phyloP scores from a whole-genome alignment of 2,113 vertebrate genomes.

The Talpa occidentalis region DNA sequence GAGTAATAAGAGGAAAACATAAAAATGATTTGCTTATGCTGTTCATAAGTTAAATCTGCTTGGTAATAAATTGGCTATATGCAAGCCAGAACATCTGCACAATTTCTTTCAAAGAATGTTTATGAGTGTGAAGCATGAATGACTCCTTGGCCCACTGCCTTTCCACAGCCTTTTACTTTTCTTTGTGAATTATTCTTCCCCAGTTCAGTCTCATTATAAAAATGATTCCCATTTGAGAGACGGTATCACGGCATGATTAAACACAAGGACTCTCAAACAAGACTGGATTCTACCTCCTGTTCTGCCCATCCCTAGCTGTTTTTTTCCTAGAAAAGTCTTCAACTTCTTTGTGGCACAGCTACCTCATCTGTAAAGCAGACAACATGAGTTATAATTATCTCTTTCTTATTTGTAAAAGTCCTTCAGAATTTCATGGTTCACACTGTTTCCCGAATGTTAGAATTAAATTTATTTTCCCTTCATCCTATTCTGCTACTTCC shows the following conservation, averaged over 20 bases:
- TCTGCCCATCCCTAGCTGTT: background rate
- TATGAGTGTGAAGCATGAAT: background rate
- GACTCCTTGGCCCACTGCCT: background rate
- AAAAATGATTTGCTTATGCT: conserved; percentile 30
- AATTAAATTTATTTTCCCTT: background rate
- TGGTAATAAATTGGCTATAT: conserved; percentile 28
- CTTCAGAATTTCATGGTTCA: background rate
- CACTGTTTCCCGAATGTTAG: background rate
- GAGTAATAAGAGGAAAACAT: conserved; percentile 24
- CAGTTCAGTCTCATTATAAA: background rate
- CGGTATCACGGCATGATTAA: background rate
- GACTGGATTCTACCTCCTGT: background rate
- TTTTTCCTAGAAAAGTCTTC: background rate
- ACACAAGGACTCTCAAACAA: background rate
- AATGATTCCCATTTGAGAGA: background rate
- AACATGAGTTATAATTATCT: background rate
- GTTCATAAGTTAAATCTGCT: conserved; percentile 17
- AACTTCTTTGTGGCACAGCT: background rate
- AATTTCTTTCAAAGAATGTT: background rate
- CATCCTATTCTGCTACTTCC: background rate
- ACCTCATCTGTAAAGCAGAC: background rate
- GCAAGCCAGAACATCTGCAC: background rate
- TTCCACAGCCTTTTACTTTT: background rate
- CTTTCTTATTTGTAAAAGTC: background rate
- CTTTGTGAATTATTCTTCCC: conserved; percentile 1